These are phyloP conservation scores for Erebia palarica DNA, from an alignment of 2,888 invertebrate genomes.

Conservation along the genomic window DNA sequence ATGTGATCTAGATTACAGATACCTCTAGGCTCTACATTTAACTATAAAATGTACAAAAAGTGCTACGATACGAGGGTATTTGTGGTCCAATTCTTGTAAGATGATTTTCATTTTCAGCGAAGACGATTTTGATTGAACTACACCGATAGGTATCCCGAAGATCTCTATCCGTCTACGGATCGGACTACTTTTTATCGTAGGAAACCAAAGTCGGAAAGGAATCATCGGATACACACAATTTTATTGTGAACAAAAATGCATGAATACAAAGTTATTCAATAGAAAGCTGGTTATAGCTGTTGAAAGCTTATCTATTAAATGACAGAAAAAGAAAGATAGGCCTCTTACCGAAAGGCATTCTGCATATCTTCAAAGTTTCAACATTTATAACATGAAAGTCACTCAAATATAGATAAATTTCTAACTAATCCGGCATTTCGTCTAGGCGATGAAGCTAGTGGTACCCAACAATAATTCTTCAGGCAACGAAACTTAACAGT, in stretches of 20 bases:
- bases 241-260: neutral
- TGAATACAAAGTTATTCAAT: too few relatives aligned
- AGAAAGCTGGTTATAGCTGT: neutral
- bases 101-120: too few relatives aligned
- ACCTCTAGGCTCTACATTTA: neutral
- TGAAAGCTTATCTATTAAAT: conserved; percentile 7
- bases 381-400: conserved; percentile 2
- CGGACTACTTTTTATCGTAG: too few relatives aligned
- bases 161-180: too few relatives aligned
- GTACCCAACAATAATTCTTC: too few relatives aligned
- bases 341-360: conserved; percentile 1
- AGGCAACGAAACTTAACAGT: too few relatives aligned
- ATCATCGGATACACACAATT: neutral
- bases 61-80: neutral
- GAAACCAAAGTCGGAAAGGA: too few relatives aligned
- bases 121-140: too few relatives aligned
- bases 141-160: too few relatives aligned
- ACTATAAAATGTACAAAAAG: neutral
- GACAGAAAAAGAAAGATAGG: neutral
- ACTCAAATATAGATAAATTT: neutral
- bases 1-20: conserved; percentile 2
- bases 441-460: too few relatives aligned
- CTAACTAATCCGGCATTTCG: neutral
- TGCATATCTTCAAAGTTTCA: conserved; percentile 6
- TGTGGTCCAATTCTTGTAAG: too few relatives aligned